Conservation (phyloP, 2,797 vertebrate genomes). For the Neostethus bicornis region DNA sequence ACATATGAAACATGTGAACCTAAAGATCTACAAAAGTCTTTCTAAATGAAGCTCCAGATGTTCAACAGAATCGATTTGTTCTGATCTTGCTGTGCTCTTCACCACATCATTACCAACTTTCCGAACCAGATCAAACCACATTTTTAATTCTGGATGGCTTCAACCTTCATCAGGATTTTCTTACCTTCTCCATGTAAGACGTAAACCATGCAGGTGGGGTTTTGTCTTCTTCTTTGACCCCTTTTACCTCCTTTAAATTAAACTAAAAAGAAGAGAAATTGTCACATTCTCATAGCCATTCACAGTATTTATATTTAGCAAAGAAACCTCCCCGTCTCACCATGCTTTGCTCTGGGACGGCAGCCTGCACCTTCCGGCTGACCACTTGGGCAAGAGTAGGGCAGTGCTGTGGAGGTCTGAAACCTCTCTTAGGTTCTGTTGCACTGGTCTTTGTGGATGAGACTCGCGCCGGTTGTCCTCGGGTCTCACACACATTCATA, state of each 20-base stretch:
- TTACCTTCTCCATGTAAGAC: conserved; percentile 92
- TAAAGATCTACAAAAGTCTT: too few species aligned
- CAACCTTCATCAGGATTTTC: conserved; percentile 22
- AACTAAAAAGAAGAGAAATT: conserved; percentile 56
- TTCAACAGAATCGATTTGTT: too few species aligned
- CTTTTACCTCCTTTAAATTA: conserved; percentile 78
- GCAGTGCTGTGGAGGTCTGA: conserved; percentile 81
- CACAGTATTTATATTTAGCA: background rate
- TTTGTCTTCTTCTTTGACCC: conserved; percentile 79
- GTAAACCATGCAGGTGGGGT: conserved; percentile 94
- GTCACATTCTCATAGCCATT: too few species aligned
- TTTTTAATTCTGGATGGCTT: too few species aligned
- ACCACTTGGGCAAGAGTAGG: conserved; percentile 80
- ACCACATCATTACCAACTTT: too few species aligned
- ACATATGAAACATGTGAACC: too few species aligned
- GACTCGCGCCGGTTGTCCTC: conserved; percentile 60
- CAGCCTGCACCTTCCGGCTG: conserved; percentile 80
- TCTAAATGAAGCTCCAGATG: too few species aligned
- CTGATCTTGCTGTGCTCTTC: too few species aligned
- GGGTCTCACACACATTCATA: conserved; percentile 88
- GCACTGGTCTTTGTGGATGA: conserved; percentile 69
- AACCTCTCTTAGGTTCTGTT: conserved; percentile 76
- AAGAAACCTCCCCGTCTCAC: conserved; percentile 66
- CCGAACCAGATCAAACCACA: too few species aligned
- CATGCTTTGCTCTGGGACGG: conserved; percentile 77